A percentile compares a stretch with the other conserved stretches of the same genome.
These are phyloP conservation scores for silkworm (Bombyx mori) DNA, from an alignment of 1,140 invertebrate genomes.

Conservation along the genomic window DNA sequence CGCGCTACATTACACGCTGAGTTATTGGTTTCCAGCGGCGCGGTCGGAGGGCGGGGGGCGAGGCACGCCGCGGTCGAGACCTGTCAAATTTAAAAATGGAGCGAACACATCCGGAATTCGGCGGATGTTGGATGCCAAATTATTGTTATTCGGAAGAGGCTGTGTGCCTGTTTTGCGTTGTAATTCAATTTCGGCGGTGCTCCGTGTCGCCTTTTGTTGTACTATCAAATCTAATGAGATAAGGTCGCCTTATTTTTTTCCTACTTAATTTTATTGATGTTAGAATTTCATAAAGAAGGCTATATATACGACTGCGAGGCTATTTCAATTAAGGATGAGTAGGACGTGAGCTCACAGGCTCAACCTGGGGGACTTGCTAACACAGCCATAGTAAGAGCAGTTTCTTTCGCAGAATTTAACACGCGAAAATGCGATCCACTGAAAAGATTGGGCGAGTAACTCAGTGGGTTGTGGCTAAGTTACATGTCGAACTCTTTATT, in stretches of 20 bases:
- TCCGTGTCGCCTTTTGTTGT: slow-evolving; percentile 47
- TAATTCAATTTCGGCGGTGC: slow-evolving; percentile 62
- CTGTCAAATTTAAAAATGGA: slow-evolving; percentile 69
- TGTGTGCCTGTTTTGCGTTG: slow-evolving; percentile 33
- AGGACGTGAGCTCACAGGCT: no score
- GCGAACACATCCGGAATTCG: slow-evolving; percentile 58
- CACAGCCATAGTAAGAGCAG: no score
- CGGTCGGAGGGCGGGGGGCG: slow-evolving; percentile 9
- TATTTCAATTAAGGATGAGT: no score
- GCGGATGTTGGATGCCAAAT: slow-evolving; percentile 60
- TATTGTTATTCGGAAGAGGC: slow-evolving; percentile 62
- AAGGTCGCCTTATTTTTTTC: not conserved
- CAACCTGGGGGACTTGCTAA: no score
- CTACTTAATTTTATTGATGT: not conserved
- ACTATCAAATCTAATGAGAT: slow-evolving; percentile 42
- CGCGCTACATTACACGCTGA: slow-evolving; percentile 50
- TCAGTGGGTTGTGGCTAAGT: no score
- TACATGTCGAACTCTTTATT: no score
- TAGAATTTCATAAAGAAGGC: no score
- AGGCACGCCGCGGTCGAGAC: slow-evolving; percentile 22
- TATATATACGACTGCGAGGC: no score
- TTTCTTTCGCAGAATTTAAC: no score
- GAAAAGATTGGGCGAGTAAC: no score
- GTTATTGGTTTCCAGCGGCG: slow-evolving; percentile 50
- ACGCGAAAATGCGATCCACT: no score